These are phyloP conservation scores for Dinocampus coccinellae DNA, from an alignment of 2,888 invertebrate species.

Conservation along the genomic window DNA sequence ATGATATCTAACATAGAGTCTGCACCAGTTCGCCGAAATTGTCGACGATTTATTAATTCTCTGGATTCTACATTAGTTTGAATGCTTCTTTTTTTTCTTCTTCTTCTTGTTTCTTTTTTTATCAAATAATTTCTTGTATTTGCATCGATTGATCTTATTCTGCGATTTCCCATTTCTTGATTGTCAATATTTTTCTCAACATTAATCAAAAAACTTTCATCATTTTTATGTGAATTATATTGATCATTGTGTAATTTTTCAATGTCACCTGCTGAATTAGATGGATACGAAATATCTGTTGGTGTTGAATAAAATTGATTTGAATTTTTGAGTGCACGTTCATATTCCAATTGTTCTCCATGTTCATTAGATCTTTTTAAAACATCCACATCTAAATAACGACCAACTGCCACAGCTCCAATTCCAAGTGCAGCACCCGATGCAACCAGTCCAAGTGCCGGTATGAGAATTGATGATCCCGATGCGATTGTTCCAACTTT, in stretches of 20 bases:
- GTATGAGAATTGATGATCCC: slow-evolving; percentile 76
- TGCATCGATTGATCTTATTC: slow-evolving; percentile 31
- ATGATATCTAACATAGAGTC: slow-evolving; percentile 61
- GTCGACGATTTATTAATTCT: slow-evolving; percentile 43
- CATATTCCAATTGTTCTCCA: slow-evolving; percentile 73
- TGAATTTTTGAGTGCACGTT: slow-evolving; percentile 70
- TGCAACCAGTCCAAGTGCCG: slow-evolving; percentile 82
- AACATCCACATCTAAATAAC: slow-evolving; percentile 77
- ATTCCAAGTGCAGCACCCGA: slow-evolving; percentile 86
- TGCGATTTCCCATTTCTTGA: slow-evolving; percentile 36
- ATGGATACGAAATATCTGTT: slow-evolving; percentile 17
- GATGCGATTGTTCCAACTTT: slow-evolving; percentile 77
- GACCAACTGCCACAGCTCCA: slow-evolving; percentile 84
- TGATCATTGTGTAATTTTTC: neutral
- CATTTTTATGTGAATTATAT: slow-evolving; percentile 24
- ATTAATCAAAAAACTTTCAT: slow-evolving; percentile 43
- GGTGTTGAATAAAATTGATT: neutral
- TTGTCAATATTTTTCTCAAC: slow-evolving; percentile 41
- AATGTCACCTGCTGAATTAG: neutral
- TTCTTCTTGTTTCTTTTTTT: slow-evolving; percentile 42
- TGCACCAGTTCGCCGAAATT: slow-evolving; percentile 57
- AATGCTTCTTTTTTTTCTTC: slow-evolving; percentile 51
- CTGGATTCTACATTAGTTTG: slow-evolving; percentile 36
- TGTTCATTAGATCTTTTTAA: slow-evolving; percentile 72
- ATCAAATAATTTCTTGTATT: slow-evolving; percentile 22